Percentiles rank a stretch among this genome's conserved stretches.
Conservation (phyloP, 2,888 invertebrate species). For the Sinohyriopsis cumingii region DNA sequence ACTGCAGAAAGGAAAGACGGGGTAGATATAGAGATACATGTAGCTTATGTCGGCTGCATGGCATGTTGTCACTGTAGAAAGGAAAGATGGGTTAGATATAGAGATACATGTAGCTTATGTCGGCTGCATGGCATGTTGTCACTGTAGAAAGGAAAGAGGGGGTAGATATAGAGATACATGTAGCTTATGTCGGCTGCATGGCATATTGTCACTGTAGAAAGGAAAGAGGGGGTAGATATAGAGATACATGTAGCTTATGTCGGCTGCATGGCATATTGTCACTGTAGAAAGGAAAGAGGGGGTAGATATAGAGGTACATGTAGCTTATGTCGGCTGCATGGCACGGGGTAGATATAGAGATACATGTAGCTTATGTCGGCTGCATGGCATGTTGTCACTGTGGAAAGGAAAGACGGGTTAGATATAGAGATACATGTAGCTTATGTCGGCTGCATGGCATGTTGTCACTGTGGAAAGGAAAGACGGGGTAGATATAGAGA, state of each 20-base stretch:
- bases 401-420: background rate
- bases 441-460: background rate
- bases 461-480: background rate
- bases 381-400: background rate
- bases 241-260: slow-evolving; percentile 4
- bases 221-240: background rate
- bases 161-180: background rate
- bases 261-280: background rate
- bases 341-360: no score
- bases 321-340: slow-evolving; percentile 1
- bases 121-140: background rate
- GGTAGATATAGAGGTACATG: background rate
- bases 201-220: background rate
- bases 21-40: background rate
- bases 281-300: background rate
- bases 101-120: slow-evolving; percentile 4
- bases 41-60: slow-evolving; percentile 1
- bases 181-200: slow-evolving; percentile 1
- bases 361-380: slow-evolving; percentile 5
- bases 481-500: background rate
- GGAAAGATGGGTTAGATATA: background rate
- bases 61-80: background rate
- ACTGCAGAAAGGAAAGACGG: background rate
- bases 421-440: slow-evolving; percentile 2
- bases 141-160: background rate